Base-by-base conservation (phyloP, 2,888 invertebrate genomes). In the Lypha dubia region DNA sequence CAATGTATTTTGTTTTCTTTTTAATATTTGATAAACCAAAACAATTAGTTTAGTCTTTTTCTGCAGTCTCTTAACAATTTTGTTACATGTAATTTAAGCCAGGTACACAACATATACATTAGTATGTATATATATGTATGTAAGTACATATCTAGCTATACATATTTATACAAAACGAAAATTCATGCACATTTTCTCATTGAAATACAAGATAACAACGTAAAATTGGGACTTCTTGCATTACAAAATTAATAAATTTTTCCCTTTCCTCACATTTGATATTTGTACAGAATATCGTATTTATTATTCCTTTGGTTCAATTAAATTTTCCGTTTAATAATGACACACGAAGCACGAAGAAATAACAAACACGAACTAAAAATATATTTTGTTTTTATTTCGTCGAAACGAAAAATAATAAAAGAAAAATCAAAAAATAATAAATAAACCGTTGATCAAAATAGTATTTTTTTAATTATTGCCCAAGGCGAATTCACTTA, bases 341-440 rank as follows among this genome's bases (percentile, higher is more conserved):
- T n/a, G n/a, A n/a, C n/a, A n/a, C n/a, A n/a, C 15, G 41, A 58
- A 74, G 11, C 60, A 7, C 22, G 32, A 32, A 67, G 51, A 67
- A 62, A 68, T n/a, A 22, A 63, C 60, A 81, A 81, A 56, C 44
- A 75, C 62, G 62, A 79, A 81, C 80, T 81, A 56, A 80, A 53
- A 74, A 75, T 60, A 81, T 67, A 35, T 38, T 28, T 13, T 44
- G 7, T 56, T 17, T 60, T 63, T 51, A 3, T 49, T 46, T 11
- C n/a, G 17, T 28, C 44, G 20, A 68, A 67, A 46, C 32, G 44
- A 51, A 79, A 60, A 11, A 11, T 20, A 8, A 17, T 9, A 11
- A 28, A 38, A 20, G 8, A 62, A 5, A 51, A 6, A 35, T 35
- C 11, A 15, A 51, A 28, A 41, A 65, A 51, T 44, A 51, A 28